Conservation (phyloP, 2,888 invertebrate species). For the Halictus quadricinctus region DNA sequence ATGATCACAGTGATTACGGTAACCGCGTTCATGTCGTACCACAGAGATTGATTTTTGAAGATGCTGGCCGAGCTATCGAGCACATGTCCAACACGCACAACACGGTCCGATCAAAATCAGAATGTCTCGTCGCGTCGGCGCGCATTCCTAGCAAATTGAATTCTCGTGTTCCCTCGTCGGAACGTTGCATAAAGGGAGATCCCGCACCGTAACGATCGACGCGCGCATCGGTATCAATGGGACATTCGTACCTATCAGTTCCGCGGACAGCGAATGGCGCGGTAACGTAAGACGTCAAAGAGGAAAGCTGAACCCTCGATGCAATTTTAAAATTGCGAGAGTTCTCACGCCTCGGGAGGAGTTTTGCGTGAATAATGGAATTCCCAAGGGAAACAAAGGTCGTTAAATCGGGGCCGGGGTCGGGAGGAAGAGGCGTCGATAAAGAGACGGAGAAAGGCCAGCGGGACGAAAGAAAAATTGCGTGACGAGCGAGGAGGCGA, state of each 20-base stretch:
- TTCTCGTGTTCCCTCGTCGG: background rate
- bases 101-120: background rate
- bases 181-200: background rate
- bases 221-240: conserved; percentile 12
- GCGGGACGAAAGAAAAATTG: conserved; percentile 6
- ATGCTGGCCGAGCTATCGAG: background rate
- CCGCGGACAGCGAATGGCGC: conserved; percentile 9
- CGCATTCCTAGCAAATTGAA: conserved; percentile 2
- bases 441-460: conserved; percentile 43
- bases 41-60: background rate
- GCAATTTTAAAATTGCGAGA: conserved; percentile 41
- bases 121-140: background rate
- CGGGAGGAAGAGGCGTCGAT: conserved; percentile 28
- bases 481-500: background rate
- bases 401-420: conserved; percentile 23
- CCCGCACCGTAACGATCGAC: background rate
- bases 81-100: background rate
- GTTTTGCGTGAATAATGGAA: conserved; percentile 40
- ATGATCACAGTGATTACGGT: too few species aligned
- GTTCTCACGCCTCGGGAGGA: conserved; percentile 41
- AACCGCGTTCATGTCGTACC: too few species aligned
- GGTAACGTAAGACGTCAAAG: conserved; percentile 2
- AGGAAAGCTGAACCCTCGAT: conserved; percentile 7
- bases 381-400: conserved; percentile 41
- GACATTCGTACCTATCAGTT: background rate